Evolutionary conservation across 1,140 invertebrate species (phyloP).

Genomic region (Drosophila cardini): DNA sequence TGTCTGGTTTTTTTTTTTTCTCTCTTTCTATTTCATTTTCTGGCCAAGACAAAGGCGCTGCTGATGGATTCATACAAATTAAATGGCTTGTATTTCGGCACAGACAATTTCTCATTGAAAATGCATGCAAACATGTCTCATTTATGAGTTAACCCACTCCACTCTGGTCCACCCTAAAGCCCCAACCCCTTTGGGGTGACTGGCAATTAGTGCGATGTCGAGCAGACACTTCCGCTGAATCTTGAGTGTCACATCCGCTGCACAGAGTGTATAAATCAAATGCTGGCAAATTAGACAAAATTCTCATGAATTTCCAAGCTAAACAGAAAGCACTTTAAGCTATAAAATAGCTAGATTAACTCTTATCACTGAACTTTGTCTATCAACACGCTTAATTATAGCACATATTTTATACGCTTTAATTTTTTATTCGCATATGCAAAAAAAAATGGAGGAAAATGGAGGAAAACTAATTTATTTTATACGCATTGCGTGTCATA

Average conservation of each 20-base stretch:
- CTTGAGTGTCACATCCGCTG: constrained; percentile 74
- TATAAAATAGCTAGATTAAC: constrained; percentile 16
- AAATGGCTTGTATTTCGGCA: constrained; percentile 62
- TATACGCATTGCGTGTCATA: constrained; percentile 54
- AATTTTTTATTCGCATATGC: constrained; percentile 8
- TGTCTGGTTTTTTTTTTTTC: constrained; percentile 34
- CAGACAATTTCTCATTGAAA: constrained; percentile 77
- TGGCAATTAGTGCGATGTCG: constrained; percentile 69
- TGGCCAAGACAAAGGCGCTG: constrained; percentile 62
- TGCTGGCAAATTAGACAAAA: constrained; percentile 40
- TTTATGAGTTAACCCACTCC: constrained; percentile 62
- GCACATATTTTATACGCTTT: constrained; percentile 40
- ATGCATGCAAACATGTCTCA: constrained; percentile 73
- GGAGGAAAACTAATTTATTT: constrained; percentile 61
- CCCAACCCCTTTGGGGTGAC: constrained; percentile 18
- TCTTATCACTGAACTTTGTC: constrained; percentile 32
- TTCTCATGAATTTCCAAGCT: background rate
- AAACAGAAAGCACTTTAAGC: constrained; percentile 13
- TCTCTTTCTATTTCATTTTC: constrained; percentile 9
- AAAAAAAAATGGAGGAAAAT: too few relatives aligned
- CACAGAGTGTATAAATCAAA: constrained; percentile 37
- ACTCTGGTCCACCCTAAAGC: background rate
- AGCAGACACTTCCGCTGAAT: constrained; percentile 56
- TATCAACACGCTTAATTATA: constrained; percentile 66
- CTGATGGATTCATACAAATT: constrained; percentile 81